A percentile compares a stretch with the other conserved stretches of the same genome.
Evolutionary conservation across 2,113 vertebrate genomes (phyloP).

Genomic region (Stegastes partitus): DNA sequence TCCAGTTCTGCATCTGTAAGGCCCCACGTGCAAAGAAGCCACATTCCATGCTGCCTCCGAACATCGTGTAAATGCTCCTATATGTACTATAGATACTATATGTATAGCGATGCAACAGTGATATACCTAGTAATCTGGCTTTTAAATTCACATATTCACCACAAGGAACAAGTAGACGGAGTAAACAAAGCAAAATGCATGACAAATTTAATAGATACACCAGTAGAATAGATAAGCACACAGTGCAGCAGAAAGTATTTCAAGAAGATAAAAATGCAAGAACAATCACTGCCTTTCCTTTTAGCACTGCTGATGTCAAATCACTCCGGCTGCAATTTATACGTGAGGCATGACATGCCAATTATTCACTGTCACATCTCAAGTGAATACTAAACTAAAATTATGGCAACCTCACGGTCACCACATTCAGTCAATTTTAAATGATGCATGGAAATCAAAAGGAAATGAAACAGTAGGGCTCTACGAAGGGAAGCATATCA

Average conservation of each 20-base stretch:
- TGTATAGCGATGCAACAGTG: background rate
- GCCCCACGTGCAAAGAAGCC: background rate
- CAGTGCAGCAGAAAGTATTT: conserved; percentile 8
- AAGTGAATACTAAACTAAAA: conserved; percentile 54
- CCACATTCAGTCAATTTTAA: conserved; percentile 55
- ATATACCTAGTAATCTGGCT: background rate
- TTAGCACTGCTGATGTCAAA: conserved; percentile 25
- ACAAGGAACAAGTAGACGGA: background rate
- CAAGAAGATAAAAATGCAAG: conserved; percentile 22
- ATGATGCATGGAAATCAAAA: conserved; percentile 63
- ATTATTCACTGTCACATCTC: conserved; percentile 62
- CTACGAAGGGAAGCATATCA: conserved; percentile 47
- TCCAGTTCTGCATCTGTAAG: background rate
- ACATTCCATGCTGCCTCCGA: background rate
- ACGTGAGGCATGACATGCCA: conserved; percentile 37
- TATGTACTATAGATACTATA: background rate
- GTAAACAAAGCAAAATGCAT: conserved; percentile 12
- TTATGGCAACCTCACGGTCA: conserved; percentile 45
- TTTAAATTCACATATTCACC: conserved; percentile 15
- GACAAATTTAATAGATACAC: conserved; percentile 1
- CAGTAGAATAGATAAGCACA: background rate
- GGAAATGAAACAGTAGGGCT: conserved; percentile 46
- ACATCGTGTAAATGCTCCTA: no score
- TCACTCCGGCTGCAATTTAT: conserved; percentile 26
- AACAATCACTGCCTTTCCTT: conserved; percentile 25